These are phyloP conservation scores for Dromiciops gliroides DNA, from an alignment of 2,113 vertebrate genomes.

Conservation along the genomic window DNA sequence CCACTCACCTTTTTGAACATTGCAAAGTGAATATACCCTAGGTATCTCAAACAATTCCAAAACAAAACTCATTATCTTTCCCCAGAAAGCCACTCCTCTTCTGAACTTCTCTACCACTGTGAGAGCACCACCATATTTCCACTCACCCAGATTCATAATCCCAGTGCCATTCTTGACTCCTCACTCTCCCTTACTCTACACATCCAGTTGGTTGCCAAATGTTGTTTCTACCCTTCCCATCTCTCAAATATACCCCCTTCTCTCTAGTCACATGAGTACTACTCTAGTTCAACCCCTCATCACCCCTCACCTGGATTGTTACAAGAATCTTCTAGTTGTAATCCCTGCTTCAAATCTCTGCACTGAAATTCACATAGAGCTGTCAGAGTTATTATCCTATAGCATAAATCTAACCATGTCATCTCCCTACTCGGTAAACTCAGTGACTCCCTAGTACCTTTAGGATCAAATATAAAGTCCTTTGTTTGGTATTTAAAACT, in stretches of 20 bases:
- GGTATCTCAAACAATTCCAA: background rate
- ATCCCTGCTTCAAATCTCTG: background rate
- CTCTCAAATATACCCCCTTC: background rate
- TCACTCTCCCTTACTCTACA: background rate
- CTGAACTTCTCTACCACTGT: background rate
- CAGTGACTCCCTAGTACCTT: background rate
- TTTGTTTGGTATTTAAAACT: background rate
- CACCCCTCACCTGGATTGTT: background rate
- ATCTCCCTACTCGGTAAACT: background rate
- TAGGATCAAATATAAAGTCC: background rate
- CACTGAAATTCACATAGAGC: background rate
- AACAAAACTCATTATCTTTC: background rate
- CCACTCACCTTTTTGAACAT: background rate
- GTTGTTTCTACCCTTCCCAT: background rate
- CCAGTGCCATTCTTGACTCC: background rate
- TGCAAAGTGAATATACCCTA: background rate
- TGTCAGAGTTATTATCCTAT: background rate
- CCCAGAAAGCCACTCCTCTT: background rate
- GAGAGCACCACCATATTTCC: background rate
- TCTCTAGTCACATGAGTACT: background rate
- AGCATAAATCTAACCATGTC: background rate
- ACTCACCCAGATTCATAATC: background rate
- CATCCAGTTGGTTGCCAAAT: background rate
- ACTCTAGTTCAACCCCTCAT: background rate
- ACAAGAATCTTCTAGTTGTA: background rate